Evolutionary conservation across 2,888 invertebrate genomes (phyloP).

Genomic region (Podotricha telesiphe): DNA sequence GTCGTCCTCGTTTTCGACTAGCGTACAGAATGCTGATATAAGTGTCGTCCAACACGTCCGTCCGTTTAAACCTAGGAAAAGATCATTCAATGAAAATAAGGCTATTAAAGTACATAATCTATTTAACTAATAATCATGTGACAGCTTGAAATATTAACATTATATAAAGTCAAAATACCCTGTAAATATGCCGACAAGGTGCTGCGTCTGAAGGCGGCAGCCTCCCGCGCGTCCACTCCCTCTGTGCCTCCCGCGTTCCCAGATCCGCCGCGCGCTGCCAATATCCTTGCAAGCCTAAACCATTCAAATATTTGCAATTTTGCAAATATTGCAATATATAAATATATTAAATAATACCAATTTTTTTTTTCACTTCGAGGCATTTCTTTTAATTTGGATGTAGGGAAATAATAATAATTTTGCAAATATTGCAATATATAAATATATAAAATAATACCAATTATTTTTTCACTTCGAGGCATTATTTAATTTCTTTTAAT

Average conservation of each 20-base stretch:
- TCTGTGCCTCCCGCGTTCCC: conserved; percentile 85
- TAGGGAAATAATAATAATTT: too few relatives aligned
- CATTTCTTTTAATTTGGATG: too few relatives aligned
- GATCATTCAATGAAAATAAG: too few relatives aligned
- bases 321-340: too few relatives aligned
- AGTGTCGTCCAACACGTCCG: conserved; percentile 97
- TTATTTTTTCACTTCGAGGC: too few relatives aligned
- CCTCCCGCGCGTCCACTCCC: conserved; percentile 86
- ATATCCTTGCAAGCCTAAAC: conserved; percentile 89
- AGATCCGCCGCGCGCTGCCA: conserved; percentile 89
- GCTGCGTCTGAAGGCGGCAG: conserved; percentile 92
- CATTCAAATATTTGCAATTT: too few relatives aligned
- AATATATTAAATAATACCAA: too few relatives aligned
- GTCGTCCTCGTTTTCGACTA: conserved; percentile 95
- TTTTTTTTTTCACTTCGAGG: too few relatives aligned
- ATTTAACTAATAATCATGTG: not conserved
- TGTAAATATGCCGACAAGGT: conserved; percentile 95
- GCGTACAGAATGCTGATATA: conserved; percentile 93
- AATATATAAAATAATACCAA: too few relatives aligned
- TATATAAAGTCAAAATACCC: conserved; percentile 59
- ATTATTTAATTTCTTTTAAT: too few relatives aligned
- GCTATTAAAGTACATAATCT: not conserved
- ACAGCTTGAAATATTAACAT: not conserved
- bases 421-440: too few relatives aligned
- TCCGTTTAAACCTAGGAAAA: conserved; percentile 88